phyloP scores from a whole-genome alignment of 2,113 vertebrate genomes.

The Actenoides hombroni region DNA sequence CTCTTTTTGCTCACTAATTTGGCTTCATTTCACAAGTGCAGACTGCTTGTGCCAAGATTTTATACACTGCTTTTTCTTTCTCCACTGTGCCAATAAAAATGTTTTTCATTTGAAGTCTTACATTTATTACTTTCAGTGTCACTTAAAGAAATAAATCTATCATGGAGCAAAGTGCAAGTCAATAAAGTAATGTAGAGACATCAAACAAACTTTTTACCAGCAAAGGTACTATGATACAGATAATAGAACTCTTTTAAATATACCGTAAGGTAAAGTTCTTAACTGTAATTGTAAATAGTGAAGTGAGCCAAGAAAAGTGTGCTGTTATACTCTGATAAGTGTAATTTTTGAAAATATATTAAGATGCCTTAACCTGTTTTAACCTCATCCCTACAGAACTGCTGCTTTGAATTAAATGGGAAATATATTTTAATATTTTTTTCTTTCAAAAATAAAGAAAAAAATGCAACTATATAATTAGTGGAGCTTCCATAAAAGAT shows the following conservation, averaged over 20 bases:
- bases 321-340: neutral
- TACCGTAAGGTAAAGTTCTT: neutral
- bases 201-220: conserved; percentile 30
- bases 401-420: neutral
- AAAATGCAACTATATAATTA: neutral
- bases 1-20: conserved; percentile 15
- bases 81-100: conserved; percentile 29
- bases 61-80: neutral
- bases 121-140: conserved; percentile 52
- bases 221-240: neutral
- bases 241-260: conserved; percentile 41
- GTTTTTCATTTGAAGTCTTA: conserved; percentile 42
- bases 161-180: conserved; percentile 56
- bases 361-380: neutral
- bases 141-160: conserved; percentile 63
- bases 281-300: conserved; percentile 33
- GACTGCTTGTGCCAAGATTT: neutral
- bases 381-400: neutral
- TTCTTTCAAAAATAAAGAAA: neutral
- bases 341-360: neutral
- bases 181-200: conserved; percentile 43
- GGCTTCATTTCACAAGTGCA: conserved; percentile 8
- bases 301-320: neutral
- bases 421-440: neutral
- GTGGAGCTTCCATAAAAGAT: neutral